Evolutionary conservation across 30 jellyfish, hydroid and myxozoan species (phyloP).

Genomic region (Nemopilema nomurai): DNA sequence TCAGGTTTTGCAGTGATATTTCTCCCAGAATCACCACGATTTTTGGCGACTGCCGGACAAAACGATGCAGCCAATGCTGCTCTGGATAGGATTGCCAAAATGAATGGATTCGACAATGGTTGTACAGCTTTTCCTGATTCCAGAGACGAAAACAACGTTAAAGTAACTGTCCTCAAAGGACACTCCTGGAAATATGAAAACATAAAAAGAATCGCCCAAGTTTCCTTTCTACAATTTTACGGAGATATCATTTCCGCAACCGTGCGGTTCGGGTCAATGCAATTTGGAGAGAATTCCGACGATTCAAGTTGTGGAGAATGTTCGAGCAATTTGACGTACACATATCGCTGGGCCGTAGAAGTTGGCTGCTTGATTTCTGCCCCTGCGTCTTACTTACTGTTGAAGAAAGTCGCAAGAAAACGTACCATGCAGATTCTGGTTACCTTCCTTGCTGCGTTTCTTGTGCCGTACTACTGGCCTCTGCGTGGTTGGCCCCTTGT

Average conservation of each 20-base stretch:
- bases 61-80: neutral
- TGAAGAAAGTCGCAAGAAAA: neutral
- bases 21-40: constrained; percentile 16
- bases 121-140: too few relatives aligned
- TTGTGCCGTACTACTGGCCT: neutral
- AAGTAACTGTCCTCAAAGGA: too few relatives aligned
- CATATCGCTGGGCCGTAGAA: neutral
- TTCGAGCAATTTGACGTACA: neutral
- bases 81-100: neutral
- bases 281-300: constrained; percentile 9
- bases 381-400: neutral
- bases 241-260: neutral
- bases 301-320: constrained; percentile 5
- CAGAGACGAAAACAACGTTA: too few relatives aligned
- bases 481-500: neutral
- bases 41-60: neutral
- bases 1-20: neutral
- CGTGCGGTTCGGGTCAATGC: neutral
- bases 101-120: too few relatives aligned
- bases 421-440: neutral
- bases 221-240: neutral
- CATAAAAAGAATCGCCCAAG: neutral
- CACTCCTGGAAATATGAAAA: too few relatives aligned
- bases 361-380: neutral
- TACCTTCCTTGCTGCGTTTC: neutral